phyloP scores from a whole-genome alignment of 2,888 invertebrate genomes.

The Altica lythri region DNA sequence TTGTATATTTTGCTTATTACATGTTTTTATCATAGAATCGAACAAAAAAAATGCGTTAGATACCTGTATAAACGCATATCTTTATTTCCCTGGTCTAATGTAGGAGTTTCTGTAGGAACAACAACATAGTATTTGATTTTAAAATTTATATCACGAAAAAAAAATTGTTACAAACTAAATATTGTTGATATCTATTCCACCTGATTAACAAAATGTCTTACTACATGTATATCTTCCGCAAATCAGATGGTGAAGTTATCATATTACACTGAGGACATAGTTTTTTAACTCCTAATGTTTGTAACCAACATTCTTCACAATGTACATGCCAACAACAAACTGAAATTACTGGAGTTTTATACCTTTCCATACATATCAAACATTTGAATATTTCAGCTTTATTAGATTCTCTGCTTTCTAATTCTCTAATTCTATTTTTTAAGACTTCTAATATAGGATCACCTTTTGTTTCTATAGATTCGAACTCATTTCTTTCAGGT shows the following conservation, averaged over 20 bases:
- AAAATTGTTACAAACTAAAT: too few species aligned
- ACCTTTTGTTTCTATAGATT: conserved; percentile 38
- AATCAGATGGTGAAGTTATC: conserved; percentile 85
- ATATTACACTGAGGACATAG: conserved; percentile 95
- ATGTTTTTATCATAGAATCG: too few species aligned
- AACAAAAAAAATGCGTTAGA: too few species aligned
- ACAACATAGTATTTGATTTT: too few species aligned
- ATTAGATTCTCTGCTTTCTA: conserved; percentile 66
- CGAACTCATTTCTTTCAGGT: conserved; percentile 28
- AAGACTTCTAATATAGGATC: conserved; percentile 71
- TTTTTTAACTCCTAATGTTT: conserved; percentile 80
- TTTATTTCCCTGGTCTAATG: too few species aligned
- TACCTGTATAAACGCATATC: too few species aligned
- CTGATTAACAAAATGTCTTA: too few species aligned
- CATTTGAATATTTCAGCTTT: conserved; percentile 75
- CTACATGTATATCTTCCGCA: conserved; percentile 86
- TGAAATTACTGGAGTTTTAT: conserved; percentile 86
- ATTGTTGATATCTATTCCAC: too few species aligned
- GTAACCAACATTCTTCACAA: conserved; percentile 83
- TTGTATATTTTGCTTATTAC: too few species aligned
- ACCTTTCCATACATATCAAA: conserved; percentile 86
- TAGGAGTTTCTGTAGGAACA: too few species aligned
- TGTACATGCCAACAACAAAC: conserved; percentile 97
- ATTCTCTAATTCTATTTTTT: conserved; percentile 74
- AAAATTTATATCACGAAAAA: too few species aligned